Evolutionary conservation across 2,113 vertebrate species (phyloP).

Genomic region (Rhodinocichla rosea): DNA sequence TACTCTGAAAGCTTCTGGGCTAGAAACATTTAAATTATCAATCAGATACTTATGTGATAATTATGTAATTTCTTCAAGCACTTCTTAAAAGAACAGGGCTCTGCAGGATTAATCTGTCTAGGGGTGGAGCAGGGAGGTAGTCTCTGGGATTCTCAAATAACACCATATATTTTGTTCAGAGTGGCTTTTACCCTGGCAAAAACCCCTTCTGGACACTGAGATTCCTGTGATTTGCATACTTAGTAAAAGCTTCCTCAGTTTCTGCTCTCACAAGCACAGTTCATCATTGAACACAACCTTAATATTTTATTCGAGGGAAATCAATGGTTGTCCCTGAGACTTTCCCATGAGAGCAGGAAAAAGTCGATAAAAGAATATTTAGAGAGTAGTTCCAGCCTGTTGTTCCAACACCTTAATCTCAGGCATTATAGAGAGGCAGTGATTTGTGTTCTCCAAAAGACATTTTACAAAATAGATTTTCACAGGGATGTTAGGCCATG

Average conservation of each 20-base stretch:
- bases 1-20: neutral
- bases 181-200: neutral
- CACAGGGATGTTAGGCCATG: neutral
- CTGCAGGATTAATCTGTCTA: neutral
- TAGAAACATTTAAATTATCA: neutral
- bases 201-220: neutral
- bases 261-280: neutral
- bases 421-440: neutral
- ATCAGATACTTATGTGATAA: neutral
- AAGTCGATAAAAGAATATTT: neutral
- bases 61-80: neutral
- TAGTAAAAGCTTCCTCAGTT: neutral
- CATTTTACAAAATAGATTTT: neutral
- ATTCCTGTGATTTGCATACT: neutral
- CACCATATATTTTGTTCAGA: neutral
- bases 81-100: neutral
- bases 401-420: neutral
- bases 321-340: neutral
- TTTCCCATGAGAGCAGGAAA: neutral
- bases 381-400: neutral
- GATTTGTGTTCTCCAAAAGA: neutral
- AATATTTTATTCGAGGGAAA: neutral
- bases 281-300: accelerated
- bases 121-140: neutral
- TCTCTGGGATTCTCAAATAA: neutral